Evolutionary conservation across 2,888 invertebrate genomes (phyloP).

Genomic region (Amphipyra tragopoginis): DNA sequence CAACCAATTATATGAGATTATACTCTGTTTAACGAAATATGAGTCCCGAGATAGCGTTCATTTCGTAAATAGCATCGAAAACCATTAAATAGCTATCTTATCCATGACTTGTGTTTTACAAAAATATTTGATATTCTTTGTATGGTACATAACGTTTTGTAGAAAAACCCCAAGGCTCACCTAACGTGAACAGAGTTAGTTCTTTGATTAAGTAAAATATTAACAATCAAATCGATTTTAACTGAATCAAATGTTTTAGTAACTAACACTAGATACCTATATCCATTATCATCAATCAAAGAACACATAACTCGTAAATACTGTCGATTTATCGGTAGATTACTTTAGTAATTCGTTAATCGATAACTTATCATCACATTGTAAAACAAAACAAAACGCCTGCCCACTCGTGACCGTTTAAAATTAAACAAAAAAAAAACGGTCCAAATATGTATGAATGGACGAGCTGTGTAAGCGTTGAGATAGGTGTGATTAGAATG

Average conservation of each 20-base stretch:
- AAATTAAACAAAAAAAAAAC: conserved; percentile 72
- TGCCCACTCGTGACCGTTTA: conserved; percentile 78
- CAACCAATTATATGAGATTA: too few relatives aligned
- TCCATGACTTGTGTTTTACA: too few relatives aligned
- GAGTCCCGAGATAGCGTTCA: too few relatives aligned
- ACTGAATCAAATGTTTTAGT: background rate
- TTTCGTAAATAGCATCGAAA: too few relatives aligned
- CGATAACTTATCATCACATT: conserved; percentile 70
- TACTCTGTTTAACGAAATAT: too few relatives aligned
- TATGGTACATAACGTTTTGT: too few relatives aligned
- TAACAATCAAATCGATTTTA: background rate
- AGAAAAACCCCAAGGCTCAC: too few relatives aligned
- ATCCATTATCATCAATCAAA: conserved; percentile 20
- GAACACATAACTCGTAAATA: conserved; percentile 32
- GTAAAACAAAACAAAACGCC: conserved; percentile 79
- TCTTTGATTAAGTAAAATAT: too few relatives aligned
- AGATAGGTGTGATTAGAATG: conserved; percentile 87
- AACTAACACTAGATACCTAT: conserved; percentile 8
- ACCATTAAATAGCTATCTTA: too few relatives aligned
- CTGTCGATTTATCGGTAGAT: conserved; percentile 51
- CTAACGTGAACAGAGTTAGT: too few relatives aligned
- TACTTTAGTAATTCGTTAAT: conserved; percentile 58
- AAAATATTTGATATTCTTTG: too few relatives aligned
- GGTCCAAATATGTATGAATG: conserved; percentile 84
- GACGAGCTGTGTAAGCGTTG: conserved; percentile 72